A percentile compares a stretch with the other conserved stretches of the same genome.
Conservation (phyloP, 2,797 vertebrate species). For the Enteromius fasciolatus region DNA sequence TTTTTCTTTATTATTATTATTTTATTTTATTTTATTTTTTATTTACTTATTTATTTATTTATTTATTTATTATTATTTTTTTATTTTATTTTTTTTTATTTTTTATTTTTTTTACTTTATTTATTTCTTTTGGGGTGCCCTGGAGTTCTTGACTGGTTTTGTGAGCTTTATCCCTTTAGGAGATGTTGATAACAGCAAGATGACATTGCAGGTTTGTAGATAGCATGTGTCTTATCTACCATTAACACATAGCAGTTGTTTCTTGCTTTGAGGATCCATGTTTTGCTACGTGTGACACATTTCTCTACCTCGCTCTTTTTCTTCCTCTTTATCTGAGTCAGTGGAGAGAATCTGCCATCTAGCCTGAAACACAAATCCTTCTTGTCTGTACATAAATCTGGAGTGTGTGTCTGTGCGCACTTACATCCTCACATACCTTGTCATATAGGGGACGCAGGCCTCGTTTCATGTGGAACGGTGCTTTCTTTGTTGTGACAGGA, state of each 20-base stretch:
- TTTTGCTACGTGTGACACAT: constrained; percentile 20
- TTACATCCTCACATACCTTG: constrained; percentile 28
- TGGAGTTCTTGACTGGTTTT: constrained; percentile 1
- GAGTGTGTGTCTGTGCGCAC: constrained; percentile 26
- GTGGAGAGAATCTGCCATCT: constrained; percentile 20
- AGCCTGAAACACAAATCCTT: constrained; percentile 12
- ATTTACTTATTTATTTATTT: too few relatives aligned
- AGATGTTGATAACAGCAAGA: background rate
- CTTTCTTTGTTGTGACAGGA: constrained; percentile 30
- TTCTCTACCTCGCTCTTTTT: constrained; percentile 3
- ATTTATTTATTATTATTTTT: too few relatives aligned
- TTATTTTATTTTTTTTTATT: background rate
- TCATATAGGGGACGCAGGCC: constrained; percentile 9
- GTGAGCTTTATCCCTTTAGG: background rate
- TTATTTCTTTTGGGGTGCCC: background rate
- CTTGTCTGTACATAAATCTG: constrained; percentile 30
- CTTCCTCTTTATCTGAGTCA: constrained; percentile 1
- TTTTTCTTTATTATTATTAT: too few relatives aligned
- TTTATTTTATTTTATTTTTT: too few relatives aligned
- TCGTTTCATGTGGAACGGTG: constrained; percentile 25
- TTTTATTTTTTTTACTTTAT: too few relatives aligned
- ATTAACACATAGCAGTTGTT: constrained; percentile 63
- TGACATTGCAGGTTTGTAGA: constrained; percentile 51
- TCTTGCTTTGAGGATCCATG: constrained; percentile 43
- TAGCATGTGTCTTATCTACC: constrained; percentile 64